Base-by-base conservation (phyloP, 2,888 invertebrate genomes). In the Hololepta plana region DNA sequence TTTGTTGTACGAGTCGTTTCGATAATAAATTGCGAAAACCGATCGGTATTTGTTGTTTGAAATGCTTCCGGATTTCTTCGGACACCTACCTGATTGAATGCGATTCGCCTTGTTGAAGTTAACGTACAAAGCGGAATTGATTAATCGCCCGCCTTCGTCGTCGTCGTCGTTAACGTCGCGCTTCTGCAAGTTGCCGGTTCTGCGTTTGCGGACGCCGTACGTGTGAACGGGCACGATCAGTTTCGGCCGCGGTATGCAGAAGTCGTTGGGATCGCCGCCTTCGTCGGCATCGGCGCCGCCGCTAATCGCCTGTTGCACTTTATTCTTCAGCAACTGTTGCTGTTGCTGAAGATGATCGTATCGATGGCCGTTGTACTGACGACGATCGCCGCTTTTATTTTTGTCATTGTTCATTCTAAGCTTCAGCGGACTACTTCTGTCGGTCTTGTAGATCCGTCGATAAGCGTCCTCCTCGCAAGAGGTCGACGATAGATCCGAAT, bases 151-250 rank as follows among this genome's bases (percentile, higher is more conserved):
- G 7, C 7, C 17, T 17, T n/a, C 17, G 7, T 17, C 7, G 17
- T 8, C 7, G n/a, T n/a, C n/a, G n/a, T n/a, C n/a, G n/a, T n/a
- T n/a, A n/a, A n/a, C n/a, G n/a, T n/a, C n/a, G n/a, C n/a, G 26
- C 15, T 35, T 37, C 22, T 41, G 41, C 24, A 74, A 60, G 52
- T 82, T 82, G 6, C 85, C 85, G 20, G 84, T 84, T 38, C 81
- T 62, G 34, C 84, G 61, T 44, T 75, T 73, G 36, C 81, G 63
- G 33, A 72, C 66, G 29, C 81, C 84, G 46, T 84, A 84, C 13
- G 84, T 82, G 57, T 85, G 84, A 33, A 84, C 79, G 28, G 85
- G 84, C 37, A 84, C 84, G 46, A 85, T 81, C 39, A 85, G 62
- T 45, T 82, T 74, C 15, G 85, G 84, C 41, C 85, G 60, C 3